Base-by-base conservation (phyloP, 2,797 vertebrate species). In the Dipus sagitta region DNA sequence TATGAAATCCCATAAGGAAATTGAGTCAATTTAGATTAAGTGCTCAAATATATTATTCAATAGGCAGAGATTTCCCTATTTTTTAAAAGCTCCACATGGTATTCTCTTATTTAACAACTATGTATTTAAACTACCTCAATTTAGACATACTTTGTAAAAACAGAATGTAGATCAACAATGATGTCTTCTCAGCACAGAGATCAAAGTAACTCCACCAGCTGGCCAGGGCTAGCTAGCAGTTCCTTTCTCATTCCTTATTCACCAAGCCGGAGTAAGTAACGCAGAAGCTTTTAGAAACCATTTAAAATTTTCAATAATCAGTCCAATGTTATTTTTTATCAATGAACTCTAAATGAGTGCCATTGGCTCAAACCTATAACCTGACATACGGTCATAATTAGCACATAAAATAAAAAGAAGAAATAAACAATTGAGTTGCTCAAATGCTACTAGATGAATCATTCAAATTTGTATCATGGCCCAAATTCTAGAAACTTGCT, bases 41-140 rank as follows among this genome's bases (percentile, higher is more conserved):
- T 79, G 24, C 18, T 88, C 71, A 86, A 90, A 82, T 75, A 76
- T 38, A 92, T 86, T 90, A 92, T 70, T 87, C 54, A 68, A 71
- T 62, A 77, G 60, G 78, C 92, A 70, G 71, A 84, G 23, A 38
- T 64, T 94, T 88, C 52, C 65, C 90, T 47, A 21, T 83, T 7
- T 94, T 92, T 90, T 84, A 67, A 87, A 87, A 86, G 23, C n/a
- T 92, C 81, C 81, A 92, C 78, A 89, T 80, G 86, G 67, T 58
- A 83, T 81, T 92, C 38, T 77, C 84, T 93, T 93, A 90, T 71
- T 92, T 94, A 92, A 89, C 78, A 92, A 77, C n/a, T 67, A 24
- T 32, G 30, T 64, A 79, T 83, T 92, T 89, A 84, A 93, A 60
- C 72, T 47, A 70, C 32, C 30, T 47, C 4, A 93, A 74, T 84